Conservation (phyloP, 1,140 invertebrate species). For the Drosophila rhopaloa region DNA sequence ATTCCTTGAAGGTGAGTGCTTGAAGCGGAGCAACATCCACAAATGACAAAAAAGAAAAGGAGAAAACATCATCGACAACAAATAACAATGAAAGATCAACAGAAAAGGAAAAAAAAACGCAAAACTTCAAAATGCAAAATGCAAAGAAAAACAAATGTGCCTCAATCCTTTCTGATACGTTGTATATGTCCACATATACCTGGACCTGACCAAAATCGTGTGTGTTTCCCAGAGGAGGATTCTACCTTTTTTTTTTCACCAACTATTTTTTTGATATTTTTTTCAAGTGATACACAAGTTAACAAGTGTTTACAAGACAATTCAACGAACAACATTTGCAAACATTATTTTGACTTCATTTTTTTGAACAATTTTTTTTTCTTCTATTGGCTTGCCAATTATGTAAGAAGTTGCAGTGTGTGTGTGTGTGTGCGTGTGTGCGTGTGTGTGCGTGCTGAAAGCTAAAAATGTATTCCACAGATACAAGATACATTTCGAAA, state of each 20-base stretch:
- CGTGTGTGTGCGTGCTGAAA: conserved; percentile 49
- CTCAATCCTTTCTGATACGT: conserved; percentile 2
- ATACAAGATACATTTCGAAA: conserved; percentile 59
- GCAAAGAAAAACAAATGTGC: conserved; percentile 18
- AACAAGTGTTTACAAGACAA: conserved; percentile 24
- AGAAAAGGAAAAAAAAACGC: conserved; percentile 5
- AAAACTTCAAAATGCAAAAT: conserved; percentile 20
- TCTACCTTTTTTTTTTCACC: conserved; percentile 16
- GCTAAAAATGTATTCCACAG: conserved; percentile 66
- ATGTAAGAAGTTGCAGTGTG: conserved; percentile 56
- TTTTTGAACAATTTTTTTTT: conserved; percentile 15
- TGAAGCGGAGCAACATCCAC: conserved; percentile 17
- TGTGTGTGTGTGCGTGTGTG: conserved; percentile 17
- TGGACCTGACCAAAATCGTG: background rate
- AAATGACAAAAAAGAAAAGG: conserved; percentile 5
- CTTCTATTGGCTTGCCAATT: conserved; percentile 45
- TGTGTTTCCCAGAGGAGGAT: conserved; percentile 30
- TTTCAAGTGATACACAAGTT: conserved; percentile 56
- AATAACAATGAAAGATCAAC: conserved; percentile 28
- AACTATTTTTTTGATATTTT: conserved; percentile 58
- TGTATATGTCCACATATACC: conserved; percentile 1
- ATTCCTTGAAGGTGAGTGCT: conserved; percentile 85
- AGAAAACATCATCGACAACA: conserved; percentile 10
- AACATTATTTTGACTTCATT: conserved; percentile 2
- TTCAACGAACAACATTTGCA: conserved; percentile 12